A percentile compares a stretch with the other conserved stretches of the same genome.
Conservation (phyloP, 64 coral and sea anemone genomes). For the Actinia equina region DNA sequence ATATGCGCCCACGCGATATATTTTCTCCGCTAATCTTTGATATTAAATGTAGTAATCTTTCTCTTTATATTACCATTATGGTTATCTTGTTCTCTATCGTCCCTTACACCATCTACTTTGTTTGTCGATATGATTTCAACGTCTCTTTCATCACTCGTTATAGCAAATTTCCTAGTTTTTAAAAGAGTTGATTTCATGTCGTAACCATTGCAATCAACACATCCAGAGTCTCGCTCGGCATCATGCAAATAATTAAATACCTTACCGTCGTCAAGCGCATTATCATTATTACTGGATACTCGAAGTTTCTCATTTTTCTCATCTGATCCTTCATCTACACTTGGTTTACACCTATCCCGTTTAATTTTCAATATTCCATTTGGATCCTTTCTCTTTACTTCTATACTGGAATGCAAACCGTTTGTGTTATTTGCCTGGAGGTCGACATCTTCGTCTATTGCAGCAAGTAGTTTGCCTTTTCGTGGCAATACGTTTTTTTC, state of each 20-base stretch:
- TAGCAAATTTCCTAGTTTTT: background rate
- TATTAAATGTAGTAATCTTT: background rate
- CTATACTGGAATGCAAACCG: background rate
- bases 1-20: background rate
- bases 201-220: background rate
- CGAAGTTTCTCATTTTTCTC: background rate
- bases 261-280: background rate
- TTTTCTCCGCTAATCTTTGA: background rate
- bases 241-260: background rate
- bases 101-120: background rate
- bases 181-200: background rate
- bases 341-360: background rate
- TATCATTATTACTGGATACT: background rate
- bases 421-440: background rate
- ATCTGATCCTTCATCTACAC: background rate
- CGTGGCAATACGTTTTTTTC: background rate
- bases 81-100: background rate
- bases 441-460: conserved; percentile 2
- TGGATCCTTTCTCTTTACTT: background rate
- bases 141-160: background rate
- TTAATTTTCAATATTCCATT: background rate
- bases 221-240: conserved; percentile 9
- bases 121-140: background rate
- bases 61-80: background rate
- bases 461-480: background rate